Evolutionary conservation across 2,888 invertebrate genomes (phyloP).

Genomic region (Thumatha senex): DNA sequence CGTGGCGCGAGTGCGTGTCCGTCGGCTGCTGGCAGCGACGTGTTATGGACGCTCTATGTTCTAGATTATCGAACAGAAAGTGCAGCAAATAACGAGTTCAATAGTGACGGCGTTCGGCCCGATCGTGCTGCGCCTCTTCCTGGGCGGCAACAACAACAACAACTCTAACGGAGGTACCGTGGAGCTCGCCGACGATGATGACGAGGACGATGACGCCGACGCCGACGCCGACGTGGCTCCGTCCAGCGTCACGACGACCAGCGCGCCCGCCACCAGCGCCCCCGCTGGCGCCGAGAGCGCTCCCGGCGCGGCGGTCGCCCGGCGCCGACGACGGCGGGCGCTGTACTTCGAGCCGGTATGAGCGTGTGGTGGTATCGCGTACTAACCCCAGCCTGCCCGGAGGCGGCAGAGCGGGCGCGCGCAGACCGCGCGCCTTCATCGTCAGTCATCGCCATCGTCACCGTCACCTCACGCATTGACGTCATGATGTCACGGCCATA

Average conservation of each 20-base stretch:
- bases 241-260: constrained; percentile 31
- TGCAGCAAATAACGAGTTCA: constrained; percentile 88
- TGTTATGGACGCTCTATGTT: constrained; percentile 71
- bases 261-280: constrained; percentile 24
- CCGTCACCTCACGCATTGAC: constrained; percentile 39
- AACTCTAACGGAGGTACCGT: constrained; percentile 64
- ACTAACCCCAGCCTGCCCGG: constrained; percentile 74
- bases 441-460: constrained; percentile 49
- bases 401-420: constrained; percentile 70
- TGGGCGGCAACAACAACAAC: constrained; percentile 78
- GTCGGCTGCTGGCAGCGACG: constrained; percentile 27
- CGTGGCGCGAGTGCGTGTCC: neutral
- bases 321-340: constrained; percentile 61
- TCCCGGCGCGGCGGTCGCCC: neutral
- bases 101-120: constrained; percentile 91
- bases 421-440: constrained; percentile 56
- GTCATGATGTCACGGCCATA: constrained; percentile 28
- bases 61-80: constrained; percentile 89
- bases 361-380: constrained; percentile 61
- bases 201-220: constrained; percentile 84
- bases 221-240: constrained; percentile 57
- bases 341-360: constrained; percentile 72
- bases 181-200: constrained; percentile 79
- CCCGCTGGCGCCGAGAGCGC: constrained; percentile 26
- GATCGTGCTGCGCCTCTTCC: constrained; percentile 85